Evolutionary conservation across 92 coral and sea anemone genomes (phyloP).

Genomic region (Meandrina meandrites): DNA sequence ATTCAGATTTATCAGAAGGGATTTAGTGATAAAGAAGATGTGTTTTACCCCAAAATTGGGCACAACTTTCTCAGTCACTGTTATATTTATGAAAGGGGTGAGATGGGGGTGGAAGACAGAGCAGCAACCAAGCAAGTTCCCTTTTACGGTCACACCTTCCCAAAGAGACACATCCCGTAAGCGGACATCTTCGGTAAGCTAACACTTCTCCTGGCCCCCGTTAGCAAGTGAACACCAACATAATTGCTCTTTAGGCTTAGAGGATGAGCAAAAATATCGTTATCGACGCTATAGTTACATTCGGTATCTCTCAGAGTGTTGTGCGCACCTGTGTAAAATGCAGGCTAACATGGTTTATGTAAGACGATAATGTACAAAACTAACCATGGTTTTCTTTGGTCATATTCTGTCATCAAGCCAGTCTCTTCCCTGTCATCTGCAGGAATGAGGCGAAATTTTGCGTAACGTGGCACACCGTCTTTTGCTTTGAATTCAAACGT

Average conservation of each 20-base stretch:
- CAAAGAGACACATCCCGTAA: background rate
- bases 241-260: no score
- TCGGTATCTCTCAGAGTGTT: no score
- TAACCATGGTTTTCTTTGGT: slow-evolving; percentile 80
- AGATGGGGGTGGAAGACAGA: background rate
- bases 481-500: slow-evolving; percentile 67
- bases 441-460: slow-evolving; percentile 70
- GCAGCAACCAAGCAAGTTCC: background rate
- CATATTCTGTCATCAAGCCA: slow-evolving; percentile 69
- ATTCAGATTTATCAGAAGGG: background rate
- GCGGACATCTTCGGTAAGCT: background rate
- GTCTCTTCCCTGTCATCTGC: slow-evolving; percentile 69
- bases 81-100: no score
- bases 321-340: no score
- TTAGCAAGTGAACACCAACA: no score
- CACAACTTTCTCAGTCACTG: no score
- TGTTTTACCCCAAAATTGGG: background rate
- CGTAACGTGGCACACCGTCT: slow-evolving; percentile 72
- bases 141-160: background rate
- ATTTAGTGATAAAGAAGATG: no score
- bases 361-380: background rate
- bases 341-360: no score
- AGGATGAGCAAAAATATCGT: no score
- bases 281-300: no score
- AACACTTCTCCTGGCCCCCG: background rate